These are phyloP conservation scores for Scomberomorus guttatus DNA, from an alignment of 2,797 vertebrate species.

Conservation along the genomic window DNA sequence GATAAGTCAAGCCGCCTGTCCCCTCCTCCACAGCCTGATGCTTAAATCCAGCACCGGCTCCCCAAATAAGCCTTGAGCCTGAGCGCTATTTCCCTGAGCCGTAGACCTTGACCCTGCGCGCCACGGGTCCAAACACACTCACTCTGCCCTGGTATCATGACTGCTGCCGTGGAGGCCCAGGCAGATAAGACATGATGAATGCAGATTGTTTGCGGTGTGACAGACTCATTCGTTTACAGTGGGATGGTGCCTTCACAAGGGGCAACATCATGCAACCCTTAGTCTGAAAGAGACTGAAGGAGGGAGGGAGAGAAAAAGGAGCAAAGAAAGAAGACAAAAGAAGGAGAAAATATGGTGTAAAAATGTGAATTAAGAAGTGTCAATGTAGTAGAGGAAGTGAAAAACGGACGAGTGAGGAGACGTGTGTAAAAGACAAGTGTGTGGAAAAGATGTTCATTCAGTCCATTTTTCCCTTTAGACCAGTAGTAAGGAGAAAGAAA, in stretches of 20 bases:
- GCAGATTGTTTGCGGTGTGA: conserved; percentile 85
- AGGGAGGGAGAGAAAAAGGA: conserved; percentile 12
- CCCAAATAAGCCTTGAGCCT: conserved; percentile 77
- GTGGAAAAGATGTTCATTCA: conserved; percentile 29
- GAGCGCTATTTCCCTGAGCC: conserved; percentile 67
- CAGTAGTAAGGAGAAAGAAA: conserved; percentile 47
- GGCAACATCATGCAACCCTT: conserved; percentile 60
- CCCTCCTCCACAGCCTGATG: conserved; percentile 66
- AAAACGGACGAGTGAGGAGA: conserved; percentile 10
- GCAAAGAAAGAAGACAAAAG: conserved; percentile 15
- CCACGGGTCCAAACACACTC: conserved; percentile 67
- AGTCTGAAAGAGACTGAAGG: conserved; percentile 33
- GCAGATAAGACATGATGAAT: conserved; percentile 87
- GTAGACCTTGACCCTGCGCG: conserved; percentile 78
- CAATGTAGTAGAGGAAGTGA: conserved; percentile 12
- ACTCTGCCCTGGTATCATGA: conserved; percentile 62
- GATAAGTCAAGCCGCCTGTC: conserved; percentile 65
- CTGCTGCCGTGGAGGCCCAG: conserved; percentile 66
- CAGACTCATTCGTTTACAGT: conserved; percentile 85
- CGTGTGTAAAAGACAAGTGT: background rate
- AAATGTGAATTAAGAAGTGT: conserved; percentile 9
- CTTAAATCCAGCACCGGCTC: conserved; percentile 74
- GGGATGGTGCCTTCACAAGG: conserved; percentile 65
- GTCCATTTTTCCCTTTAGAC: conserved; percentile 58
- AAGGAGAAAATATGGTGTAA: background rate